phyloP scores from a whole-genome alignment of 1,140 invertebrate species.

The Battus philenor region DNA sequence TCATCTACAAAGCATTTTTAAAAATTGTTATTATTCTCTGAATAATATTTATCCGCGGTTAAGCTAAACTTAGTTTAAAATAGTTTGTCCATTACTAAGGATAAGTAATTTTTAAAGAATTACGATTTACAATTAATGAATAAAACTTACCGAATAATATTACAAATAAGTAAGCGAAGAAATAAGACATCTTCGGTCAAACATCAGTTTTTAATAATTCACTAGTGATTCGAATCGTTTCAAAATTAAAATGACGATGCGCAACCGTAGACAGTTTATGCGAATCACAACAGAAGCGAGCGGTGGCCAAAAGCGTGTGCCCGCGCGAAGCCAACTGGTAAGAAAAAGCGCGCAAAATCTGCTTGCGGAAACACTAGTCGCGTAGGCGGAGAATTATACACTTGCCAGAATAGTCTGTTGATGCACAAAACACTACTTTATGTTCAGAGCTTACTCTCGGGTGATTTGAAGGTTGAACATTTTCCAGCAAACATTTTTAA shows the following conservation, averaged over 20 bases:
- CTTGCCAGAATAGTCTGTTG: conserved; percentile 30
- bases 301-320: conserved; percentile 11
- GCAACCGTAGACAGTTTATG: not conserved
- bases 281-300: conserved; percentile 3
- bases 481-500: not conserved
- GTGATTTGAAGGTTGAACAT: conserved; percentile 7
- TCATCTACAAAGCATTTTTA: no score
- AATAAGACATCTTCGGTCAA: conserved; percentile 39
- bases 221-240: conserved; percentile 4
- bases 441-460: not conserved
- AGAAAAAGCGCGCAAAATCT: conserved; percentile 48
- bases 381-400: conserved; percentile 37
- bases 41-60: no score
- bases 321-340: conserved; percentile 36
- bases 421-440: conserved; percentile 7
- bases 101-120: no score
- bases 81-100: no score
- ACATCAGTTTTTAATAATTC: conserved; percentile 31
- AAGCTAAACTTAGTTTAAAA: no score
- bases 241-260: not conserved
- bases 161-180: conserved; percentile 30
- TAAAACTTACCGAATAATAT: conserved; percentile 41
- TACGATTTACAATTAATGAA: conserved; percentile 1
- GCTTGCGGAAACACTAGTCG: conserved; percentile 33
- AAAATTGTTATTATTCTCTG: no score